A percentile compares a stretch with the other conserved stretches of the same genome.
These are phyloP conservation scores for Epirrita christyi DNA, from an alignment of 2,888 invertebrate genomes.

Conservation along the genomic window DNA sequence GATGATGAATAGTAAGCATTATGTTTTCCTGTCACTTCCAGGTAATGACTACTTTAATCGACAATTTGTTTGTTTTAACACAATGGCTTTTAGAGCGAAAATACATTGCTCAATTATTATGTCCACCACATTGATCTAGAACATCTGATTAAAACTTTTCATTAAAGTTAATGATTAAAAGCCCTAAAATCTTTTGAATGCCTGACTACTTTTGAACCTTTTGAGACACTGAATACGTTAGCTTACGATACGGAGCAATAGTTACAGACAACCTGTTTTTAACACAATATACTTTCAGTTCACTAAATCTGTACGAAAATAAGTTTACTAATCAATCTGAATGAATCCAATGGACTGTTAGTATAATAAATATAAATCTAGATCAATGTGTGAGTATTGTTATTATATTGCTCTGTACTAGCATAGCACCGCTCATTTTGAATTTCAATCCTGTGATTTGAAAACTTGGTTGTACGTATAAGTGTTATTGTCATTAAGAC, in stretches of 20 bases:
- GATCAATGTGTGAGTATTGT: too few species aligned
- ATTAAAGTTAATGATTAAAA: too few species aligned
- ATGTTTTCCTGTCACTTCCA: conserved; percentile 9
- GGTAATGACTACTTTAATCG: conserved; percentile 15
- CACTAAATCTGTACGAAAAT: too few species aligned
- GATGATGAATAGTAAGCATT: conserved; percentile 42
- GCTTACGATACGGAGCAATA: neutral
- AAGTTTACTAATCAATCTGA: too few species aligned
- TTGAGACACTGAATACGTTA: too few species aligned
- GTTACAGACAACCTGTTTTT: too few species aligned
- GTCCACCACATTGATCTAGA: neutral
- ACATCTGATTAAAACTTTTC: neutral
- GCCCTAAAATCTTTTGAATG: neutral
- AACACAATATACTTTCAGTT: too few species aligned
- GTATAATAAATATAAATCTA: too few species aligned
- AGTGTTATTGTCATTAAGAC: conserved; percentile 46
- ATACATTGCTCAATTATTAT: conserved; percentile 20
- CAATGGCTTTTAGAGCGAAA: conserved; percentile 7
- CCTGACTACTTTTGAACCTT: neutral
- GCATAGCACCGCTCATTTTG: conserved; percentile 21
- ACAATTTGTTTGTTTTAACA: conserved; percentile 13
- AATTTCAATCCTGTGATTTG: conserved; percentile 57
- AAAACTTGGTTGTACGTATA: conserved; percentile 52
- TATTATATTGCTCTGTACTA: too few species aligned
- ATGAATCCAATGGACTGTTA: too few species aligned